These are phyloP conservation scores for Campoletis raptor DNA, from an alignment of 2,888 invertebrate genomes.

Conservation along the genomic window DNA sequence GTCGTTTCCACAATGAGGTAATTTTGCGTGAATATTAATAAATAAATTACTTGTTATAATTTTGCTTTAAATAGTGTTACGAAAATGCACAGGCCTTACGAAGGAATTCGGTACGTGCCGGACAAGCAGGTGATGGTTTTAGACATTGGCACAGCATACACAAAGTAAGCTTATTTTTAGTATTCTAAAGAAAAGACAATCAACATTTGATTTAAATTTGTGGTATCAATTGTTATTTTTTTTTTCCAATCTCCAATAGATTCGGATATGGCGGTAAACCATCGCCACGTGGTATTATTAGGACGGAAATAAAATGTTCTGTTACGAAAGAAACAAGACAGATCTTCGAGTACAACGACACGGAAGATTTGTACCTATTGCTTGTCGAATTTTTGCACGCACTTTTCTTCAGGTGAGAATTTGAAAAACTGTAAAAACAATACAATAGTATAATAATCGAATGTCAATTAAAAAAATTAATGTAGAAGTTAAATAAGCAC, in stretches of 20 bases:
- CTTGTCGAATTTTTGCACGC: constrained; percentile 95
- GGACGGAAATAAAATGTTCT: constrained; percentile 90
- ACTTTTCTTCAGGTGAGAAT: constrained; percentile 93
- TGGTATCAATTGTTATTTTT: constrained; percentile 1
- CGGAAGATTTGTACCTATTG: constrained; percentile 92
- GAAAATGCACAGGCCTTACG: constrained; percentile 90
- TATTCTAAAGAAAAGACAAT: constrained; percentile 10
- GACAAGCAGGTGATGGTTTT: constrained; percentile 96
- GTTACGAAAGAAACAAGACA: constrained; percentile 87
- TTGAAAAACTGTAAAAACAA: background rate
- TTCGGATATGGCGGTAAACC: constrained; percentile 97
- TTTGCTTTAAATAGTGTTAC: constrained; percentile 15
- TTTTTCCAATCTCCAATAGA: constrained; percentile 85
- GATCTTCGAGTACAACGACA: constrained; percentile 88
- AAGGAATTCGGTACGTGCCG: constrained; percentile 91
- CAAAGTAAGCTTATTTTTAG: constrained; percentile 88
- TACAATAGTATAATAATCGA: background rate
- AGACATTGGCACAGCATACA: constrained; percentile 96
- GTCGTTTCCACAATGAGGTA: constrained; percentile 38
- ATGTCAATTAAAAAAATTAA: background rate
- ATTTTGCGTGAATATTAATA: constrained; percentile 3
- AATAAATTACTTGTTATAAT: background rate
- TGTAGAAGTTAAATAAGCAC: background rate
- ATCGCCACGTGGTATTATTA: constrained; percentile 94
- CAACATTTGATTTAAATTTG: background rate